Evolutionary conservation across 2,888 invertebrate species (phyloP).

Genomic region (Diaprepes abbreviatus): DNA sequence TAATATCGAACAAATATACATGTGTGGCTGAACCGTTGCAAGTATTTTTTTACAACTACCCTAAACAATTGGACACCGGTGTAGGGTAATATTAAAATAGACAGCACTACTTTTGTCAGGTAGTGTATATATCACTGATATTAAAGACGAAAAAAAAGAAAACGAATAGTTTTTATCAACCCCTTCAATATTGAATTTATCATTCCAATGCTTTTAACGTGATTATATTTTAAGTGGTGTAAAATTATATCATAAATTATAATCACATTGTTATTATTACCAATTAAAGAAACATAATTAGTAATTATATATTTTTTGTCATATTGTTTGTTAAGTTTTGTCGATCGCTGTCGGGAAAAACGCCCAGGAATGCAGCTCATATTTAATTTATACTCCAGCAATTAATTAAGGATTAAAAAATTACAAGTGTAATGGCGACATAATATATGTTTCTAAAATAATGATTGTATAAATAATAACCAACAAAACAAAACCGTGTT

Average conservation of each 20-base stretch:
- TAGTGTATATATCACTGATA: no score
- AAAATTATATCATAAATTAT: constrained; percentile 1
- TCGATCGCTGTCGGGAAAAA: constrained; percentile 20
- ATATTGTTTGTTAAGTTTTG: constrained; percentile 1
- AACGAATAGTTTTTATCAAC: background rate
- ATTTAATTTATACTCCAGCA: constrained; percentile 21
- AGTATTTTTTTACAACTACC: no score
- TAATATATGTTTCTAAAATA: constrained; percentile 22
- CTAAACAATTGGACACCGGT: no score
- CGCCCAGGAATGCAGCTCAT: constrained; percentile 18
- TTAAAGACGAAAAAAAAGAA: background rate
- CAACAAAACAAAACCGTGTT: constrained; percentile 22
- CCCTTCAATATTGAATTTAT: background rate
- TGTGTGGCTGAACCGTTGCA: no score
- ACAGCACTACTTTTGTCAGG: no score
- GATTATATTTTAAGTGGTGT: constrained; percentile 7
- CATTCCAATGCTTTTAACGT: background rate
- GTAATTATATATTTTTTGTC: constrained; percentile 16
- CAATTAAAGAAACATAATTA: constrained; percentile 21
- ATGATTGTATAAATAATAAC: constrained; percentile 20
- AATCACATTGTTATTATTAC: constrained; percentile 6
- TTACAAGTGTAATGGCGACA: constrained; percentile 29
- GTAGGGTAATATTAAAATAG: no score
- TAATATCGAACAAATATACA: no score
- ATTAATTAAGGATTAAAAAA: constrained; percentile 27